A percentile compares a stretch with the other conserved stretches of the same genome.
Conservation (phyloP, 2,888 invertebrate species). For the Caenorhabditis drosophilae region DNA sequence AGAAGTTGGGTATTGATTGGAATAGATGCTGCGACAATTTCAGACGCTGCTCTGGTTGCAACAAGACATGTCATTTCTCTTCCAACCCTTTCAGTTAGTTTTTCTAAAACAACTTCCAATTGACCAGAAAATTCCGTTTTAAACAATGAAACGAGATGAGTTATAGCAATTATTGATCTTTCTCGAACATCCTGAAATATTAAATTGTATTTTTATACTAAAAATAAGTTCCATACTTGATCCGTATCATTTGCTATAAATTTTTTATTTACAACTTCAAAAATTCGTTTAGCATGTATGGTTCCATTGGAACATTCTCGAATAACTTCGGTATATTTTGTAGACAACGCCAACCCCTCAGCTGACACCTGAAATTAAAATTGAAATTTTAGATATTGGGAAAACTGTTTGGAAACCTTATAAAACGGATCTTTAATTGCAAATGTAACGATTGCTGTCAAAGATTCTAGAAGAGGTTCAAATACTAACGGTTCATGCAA, state of each 20-base stretch:
- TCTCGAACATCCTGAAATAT: conserved; percentile 86
- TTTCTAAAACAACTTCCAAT: conserved; percentile 81
- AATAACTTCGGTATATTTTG: conserved; percentile 24
- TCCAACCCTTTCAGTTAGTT: conserved; percentile 89
- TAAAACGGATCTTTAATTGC: conserved; percentile 95
- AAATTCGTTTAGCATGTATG: conserved; percentile 72
- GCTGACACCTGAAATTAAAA: too few species aligned
- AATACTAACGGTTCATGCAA: conserved; percentile 74
- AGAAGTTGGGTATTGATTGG: conserved; percentile 2
- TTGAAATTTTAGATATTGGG: too few species aligned
- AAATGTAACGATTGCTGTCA: conserved; percentile 78
- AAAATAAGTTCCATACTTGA: conserved; percentile 74
- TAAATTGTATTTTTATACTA: neutral
- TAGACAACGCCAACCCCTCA: conserved; percentile 35
- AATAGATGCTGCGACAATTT: conserved; percentile 40
- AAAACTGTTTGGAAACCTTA: too few species aligned
- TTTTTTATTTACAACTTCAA: conserved; percentile 83
- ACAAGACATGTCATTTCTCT: conserved; percentile 97
- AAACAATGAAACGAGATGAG: conserved; percentile 82
- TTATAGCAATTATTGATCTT: conserved; percentile 93
- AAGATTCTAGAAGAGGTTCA: conserved; percentile 74
- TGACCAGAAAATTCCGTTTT: conserved; percentile 79
- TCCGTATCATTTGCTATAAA: conserved; percentile 94
- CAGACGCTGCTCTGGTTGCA: conserved; percentile 87
- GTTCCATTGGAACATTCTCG: neutral